These are phyloP conservation scores for Cryptotermes secundus DNA, from an alignment of 1,140 invertebrate genomes.

Conservation along the genomic window DNA sequence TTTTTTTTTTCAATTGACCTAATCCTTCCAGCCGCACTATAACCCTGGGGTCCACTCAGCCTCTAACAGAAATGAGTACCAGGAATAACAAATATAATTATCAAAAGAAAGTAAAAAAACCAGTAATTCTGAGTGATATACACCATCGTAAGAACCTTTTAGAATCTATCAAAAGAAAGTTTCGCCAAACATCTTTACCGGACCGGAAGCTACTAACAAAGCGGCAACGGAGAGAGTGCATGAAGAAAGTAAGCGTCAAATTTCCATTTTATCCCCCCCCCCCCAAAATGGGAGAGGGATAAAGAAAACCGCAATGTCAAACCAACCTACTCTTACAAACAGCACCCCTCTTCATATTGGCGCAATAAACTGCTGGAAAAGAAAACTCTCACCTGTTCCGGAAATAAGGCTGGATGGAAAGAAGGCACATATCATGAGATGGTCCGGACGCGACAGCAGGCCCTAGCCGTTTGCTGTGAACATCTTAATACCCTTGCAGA, in stretches of 20 bases:
- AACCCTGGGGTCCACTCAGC: no score
- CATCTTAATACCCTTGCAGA: no score
- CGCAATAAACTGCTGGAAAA: background rate
- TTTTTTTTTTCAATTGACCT: no score
- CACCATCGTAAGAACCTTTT: no score
- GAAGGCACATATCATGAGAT: background rate
- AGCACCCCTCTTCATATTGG: background rate
- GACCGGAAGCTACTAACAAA: background rate
- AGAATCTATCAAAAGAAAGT: background rate
- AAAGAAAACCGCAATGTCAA: background rate
- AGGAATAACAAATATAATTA: no score
- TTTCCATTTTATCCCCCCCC: no score
- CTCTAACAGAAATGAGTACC: no score
- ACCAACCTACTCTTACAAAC: background rate
- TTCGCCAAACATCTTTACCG: background rate
- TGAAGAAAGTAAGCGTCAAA: background rate
- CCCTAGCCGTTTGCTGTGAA: no score
- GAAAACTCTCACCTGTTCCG: background rate
- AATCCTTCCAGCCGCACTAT: no score
- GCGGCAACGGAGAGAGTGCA: background rate
- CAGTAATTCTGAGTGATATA: no score
- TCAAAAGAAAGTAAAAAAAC: no score
- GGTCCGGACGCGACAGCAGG: no score
- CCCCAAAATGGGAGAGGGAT: background rate
- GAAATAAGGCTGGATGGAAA: constrained; percentile 11